Base-by-base conservation (phyloP, 1,140 invertebrate species). In the Carcinoscorpius rotundicauda region DNA sequence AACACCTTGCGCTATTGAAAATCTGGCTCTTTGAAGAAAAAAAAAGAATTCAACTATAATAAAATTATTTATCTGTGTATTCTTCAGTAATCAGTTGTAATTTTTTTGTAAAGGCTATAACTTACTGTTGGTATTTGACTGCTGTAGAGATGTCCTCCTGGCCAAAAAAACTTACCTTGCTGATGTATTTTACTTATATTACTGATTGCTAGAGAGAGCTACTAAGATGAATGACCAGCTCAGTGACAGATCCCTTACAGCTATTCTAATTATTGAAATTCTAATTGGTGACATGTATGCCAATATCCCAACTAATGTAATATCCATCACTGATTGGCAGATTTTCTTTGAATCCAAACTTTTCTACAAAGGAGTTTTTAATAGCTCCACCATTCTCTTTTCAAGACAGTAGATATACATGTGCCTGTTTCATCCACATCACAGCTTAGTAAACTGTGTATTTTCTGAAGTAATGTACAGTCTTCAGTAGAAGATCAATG, bases 281-380 rank as follows among this genome's bases (percentile, higher is more conserved):
- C 86, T 94, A 81, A 97, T 97, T 78, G 97, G 97, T 83, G 97
- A 99, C 82, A 97, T 99, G 79, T 99, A 97, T 61, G 97, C 97
- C 68, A 99, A 99, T 87, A 99, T 99, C 86, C 97, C 97, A 76
- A 99, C 97, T 79, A 99, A 99, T 79, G 97, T 99, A 68, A 99
- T 99, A 81, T 99, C 96, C 76, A 99, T 99, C 81, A 99, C 97
- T 74, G 97, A 99, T 75, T 97, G 97, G 70, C 97, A 99, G 80
- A 99, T 99, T 82, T 99, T 99, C 88, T 93, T 99, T 86, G 97
- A 99, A 84, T 99, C 95, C 75, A 97, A 99, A 80, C 84, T 98
- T 80, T 98, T 98, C 85, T 98, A 96, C 87, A 95, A 95, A 66
- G 96, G 97, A 29, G 29, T 29, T 2, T 29, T 29, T 29, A 29